phyloP scores from a whole-genome alignment of 2,113 vertebrate genomes.

The Hypanus sabinus region DNA sequence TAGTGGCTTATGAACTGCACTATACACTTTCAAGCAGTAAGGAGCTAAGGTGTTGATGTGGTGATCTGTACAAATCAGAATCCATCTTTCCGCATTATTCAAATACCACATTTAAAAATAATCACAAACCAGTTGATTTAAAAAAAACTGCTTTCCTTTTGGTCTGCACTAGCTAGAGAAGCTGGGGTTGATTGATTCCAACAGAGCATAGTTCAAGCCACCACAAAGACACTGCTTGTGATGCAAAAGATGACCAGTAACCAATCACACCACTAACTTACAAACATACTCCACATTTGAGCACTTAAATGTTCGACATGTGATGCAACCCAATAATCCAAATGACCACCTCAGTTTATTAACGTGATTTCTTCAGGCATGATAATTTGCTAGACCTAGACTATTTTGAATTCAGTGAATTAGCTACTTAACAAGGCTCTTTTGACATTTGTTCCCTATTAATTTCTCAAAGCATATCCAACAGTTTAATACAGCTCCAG shows the following conservation, averaged over 20 bases:
- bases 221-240: neutral
- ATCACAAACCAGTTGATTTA: neutral
- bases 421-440: neutral
- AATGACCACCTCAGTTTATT: neutral
- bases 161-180: neutral
- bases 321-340: neutral
- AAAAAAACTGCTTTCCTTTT: conserved; percentile 26
- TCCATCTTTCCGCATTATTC: neutral
- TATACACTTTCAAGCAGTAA: neutral
- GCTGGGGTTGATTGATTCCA: conserved; percentile 4
- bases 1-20: conserved; percentile 13
- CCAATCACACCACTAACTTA: neutral
- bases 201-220: neutral
- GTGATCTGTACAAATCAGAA: neutral
- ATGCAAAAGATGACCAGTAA: neutral
- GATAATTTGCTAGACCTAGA: neutral
- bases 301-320: neutral
- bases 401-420: neutral
- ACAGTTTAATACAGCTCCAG: conserved; percentile 12
- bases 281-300: neutral
- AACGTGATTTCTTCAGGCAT: neutral
- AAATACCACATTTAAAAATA: neutral
- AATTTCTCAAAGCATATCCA: neutral
- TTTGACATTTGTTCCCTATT: neutral
- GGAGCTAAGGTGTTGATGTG: neutral